Evolutionary conservation across 2,888 invertebrate species (phyloP).

Genomic region (Dicycla oo): DNA sequence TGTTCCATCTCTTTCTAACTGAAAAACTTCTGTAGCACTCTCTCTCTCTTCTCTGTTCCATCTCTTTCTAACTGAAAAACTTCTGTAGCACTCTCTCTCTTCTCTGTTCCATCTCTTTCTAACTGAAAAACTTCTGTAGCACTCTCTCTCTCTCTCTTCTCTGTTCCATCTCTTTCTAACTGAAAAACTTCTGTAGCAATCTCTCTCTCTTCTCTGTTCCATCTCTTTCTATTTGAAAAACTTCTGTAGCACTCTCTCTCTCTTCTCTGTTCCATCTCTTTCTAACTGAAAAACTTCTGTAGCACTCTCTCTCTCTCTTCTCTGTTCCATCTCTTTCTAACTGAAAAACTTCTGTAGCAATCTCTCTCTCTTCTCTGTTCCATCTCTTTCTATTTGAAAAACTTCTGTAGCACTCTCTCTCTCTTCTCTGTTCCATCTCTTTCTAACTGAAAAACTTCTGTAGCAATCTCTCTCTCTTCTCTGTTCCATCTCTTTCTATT

Average conservation of each 20-base stretch:
- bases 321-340: background rate
- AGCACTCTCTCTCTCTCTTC: too few relatives aligned
- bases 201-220: too few relatives aligned
- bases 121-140: background rate
- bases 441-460: background rate
- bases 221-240: background rate
- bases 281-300: background rate
- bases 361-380: too few relatives aligned
- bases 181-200: background rate
- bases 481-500: background rate
- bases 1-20: background rate
- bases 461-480: too few relatives aligned
- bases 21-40: background rate
- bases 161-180: background rate
- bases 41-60: too few relatives aligned
- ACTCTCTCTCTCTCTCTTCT: too few relatives aligned
- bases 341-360: background rate
- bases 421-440: too few relatives aligned
- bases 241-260: background rate
- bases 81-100: background rate
- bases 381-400: background rate
- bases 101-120: background rate
- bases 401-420: background rate
- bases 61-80: background rate
- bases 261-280: too few relatives aligned